phyloP scores from a whole-genome alignment of 2,888 invertebrate species.

The Andricus quercusramuli region DNA sequence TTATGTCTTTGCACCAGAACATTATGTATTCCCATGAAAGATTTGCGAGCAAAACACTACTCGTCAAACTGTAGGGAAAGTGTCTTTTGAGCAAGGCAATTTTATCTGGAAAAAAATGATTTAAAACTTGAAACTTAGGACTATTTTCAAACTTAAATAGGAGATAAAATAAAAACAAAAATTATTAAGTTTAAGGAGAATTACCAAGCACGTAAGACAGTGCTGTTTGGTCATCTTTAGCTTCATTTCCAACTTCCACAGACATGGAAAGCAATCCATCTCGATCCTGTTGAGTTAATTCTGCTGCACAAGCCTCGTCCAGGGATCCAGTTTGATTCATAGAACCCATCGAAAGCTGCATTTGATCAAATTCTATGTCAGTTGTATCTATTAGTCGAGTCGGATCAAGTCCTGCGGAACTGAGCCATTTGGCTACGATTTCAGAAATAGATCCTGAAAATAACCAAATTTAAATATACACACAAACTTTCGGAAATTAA shows the following conservation, averaged over 20 bases:
- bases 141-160: not conserved
- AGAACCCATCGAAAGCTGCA: slow-evolving; percentile 60
- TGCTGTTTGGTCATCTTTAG: slow-evolving; percentile 62
- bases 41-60: slow-evolving; percentile 89
- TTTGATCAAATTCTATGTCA: slow-evolving; percentile 72
- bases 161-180: slow-evolving; percentile 17
- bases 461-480: not conserved
- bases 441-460: slow-evolving; percentile 91
- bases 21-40: slow-evolving; percentile 95
- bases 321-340: slow-evolving; percentile 58
- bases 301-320: slow-evolving; percentile 65
- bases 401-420: slow-evolving; percentile 86
- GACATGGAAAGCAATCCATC: slow-evolving; percentile 55
- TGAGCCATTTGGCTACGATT: slow-evolving; percentile 92
- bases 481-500: no score
- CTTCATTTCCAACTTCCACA: slow-evolving; percentile 67
- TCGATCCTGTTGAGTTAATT: slow-evolving; percentile 59
- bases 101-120: slow-evolving; percentile 62
- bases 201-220: slow-evolving; percentile 66
- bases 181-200: not conserved
- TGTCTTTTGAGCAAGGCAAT: slow-evolving; percentile 83
- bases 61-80: slow-evolving; percentile 92
- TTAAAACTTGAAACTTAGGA: not conserved
- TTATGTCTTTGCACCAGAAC: slow-evolving; percentile 90
- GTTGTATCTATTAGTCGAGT: slow-evolving; percentile 76